Evolutionary conservation across 2,113 vertebrate genomes (phyloP), one percentile per base, ranked within the genome.

Genomic region (Dascyllus trimaculatus): DNA sequence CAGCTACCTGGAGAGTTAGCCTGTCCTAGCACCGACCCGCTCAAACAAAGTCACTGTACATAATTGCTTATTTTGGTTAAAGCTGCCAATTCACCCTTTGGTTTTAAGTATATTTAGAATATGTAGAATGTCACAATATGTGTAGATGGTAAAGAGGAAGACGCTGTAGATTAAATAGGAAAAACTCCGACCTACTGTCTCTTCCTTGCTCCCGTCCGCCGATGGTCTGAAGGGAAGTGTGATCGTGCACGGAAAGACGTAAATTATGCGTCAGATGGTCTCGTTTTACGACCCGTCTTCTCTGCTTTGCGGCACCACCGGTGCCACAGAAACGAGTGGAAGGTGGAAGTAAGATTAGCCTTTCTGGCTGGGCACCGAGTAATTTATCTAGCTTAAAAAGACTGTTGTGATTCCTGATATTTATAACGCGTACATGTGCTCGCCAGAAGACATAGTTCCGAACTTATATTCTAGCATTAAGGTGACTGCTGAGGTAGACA

Each of bases 21-120:
- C 1, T 2, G 46, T 38, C 24, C 26, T 74, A 49, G 62, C 66
- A 71, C 25, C 35, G 21, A 5, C 43, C 15, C 13, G 15, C 67
- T 59, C 32, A 5, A 71, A 75, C 86, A 91, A 89, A 91, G 88
- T 91, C 86, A 88, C 60, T 11, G 2, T 1, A 1, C 19, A 46
- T 0, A 19, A 2, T 1, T 2, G 32, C 9, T 14, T 48, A 35
- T 43, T 25, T 45, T 18, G 11, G 4, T 35, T 5, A 11, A 45
- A 59, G 77, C 1, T 0, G 48, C 1, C 0, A 0, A 11, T 10
- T 43, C 7, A 18, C 1, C 8, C 10, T 1, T 1, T 7, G 2
- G 0, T 3, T 3, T 24, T 15, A 29, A 7, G 4, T 14, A 52
- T 1, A 5, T 1, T 15, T 9, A 15, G 0, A 24, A 21, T 18